phyloP scores from a whole-genome alignment of 2,113 vertebrate species.

The Equus quagga region DNA sequence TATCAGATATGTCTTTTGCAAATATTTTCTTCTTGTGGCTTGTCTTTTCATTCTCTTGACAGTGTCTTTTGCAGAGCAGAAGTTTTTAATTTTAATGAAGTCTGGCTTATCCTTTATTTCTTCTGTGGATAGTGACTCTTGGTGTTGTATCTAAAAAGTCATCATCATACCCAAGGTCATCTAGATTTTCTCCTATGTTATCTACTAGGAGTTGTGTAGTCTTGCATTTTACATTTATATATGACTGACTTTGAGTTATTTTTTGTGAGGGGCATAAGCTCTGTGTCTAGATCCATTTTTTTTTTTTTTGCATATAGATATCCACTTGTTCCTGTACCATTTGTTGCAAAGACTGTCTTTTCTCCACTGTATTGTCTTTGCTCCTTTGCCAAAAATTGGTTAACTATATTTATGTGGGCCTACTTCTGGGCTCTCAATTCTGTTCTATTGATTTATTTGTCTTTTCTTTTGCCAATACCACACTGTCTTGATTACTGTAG shows the following conservation, averaged over 20 bases:
- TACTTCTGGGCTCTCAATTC: background rate
- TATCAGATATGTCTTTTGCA: background rate
- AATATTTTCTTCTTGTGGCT: background rate
- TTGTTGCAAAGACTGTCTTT: background rate
- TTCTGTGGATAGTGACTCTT: background rate
- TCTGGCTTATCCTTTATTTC: background rate
- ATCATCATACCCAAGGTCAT: background rate
- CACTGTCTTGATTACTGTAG: background rate
- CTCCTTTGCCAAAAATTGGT: background rate
- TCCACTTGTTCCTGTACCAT: background rate
- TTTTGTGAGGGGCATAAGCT: background rate
- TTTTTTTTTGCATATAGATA: background rate
- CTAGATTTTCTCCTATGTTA: background rate
- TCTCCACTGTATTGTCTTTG: background rate
- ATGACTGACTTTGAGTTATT: background rate
- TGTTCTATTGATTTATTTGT: background rate
- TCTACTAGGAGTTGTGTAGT: conserved; percentile 19
- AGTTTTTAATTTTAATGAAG: background rate
- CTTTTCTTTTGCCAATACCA: background rate
- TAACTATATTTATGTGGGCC: background rate
- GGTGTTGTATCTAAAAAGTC: background rate
- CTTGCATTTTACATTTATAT: conserved; percentile 1
- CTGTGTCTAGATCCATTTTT: background rate
- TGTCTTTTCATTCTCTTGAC: background rate
- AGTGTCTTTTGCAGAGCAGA: background rate